Evolutionary conservation across 2,888 invertebrate species (phyloP).

Genomic region (Temnothorax ravouxi): DNA sequence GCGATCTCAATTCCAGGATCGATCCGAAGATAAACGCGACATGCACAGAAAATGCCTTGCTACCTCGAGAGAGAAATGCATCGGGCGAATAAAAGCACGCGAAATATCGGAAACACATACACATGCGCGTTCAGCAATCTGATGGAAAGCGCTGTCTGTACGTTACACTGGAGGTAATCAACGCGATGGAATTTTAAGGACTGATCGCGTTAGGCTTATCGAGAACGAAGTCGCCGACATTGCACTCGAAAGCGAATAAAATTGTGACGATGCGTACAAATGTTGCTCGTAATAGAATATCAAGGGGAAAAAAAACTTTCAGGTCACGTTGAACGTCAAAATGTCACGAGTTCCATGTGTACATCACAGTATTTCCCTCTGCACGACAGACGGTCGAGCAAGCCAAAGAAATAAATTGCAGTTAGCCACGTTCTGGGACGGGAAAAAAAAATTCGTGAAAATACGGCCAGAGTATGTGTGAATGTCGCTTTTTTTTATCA

Average conservation of each 20-base stretch:
- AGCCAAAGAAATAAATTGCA: slow-evolving; percentile 38
- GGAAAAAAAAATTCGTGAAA: slow-evolving; percentile 38
- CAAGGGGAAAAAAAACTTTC: background rate
- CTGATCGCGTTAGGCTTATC: slow-evolving; percentile 6
- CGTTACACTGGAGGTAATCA: background rate
- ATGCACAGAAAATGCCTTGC: slow-evolving; percentile 1
- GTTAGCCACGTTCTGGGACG: slow-evolving; percentile 4
- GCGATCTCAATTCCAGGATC: background rate
- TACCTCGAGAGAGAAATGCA: background rate
- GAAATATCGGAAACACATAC: background rate
- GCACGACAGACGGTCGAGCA: background rate
- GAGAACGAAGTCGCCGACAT: background rate
- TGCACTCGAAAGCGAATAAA: slow-evolving; percentile 12
- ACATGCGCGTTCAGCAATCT: background rate
- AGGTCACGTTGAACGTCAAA: background rate
- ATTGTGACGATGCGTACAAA: background rate
- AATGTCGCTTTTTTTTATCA: slow-evolving; percentile 11
- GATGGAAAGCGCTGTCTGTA: background rate
- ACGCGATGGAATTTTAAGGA: background rate
- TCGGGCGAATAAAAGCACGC: background rate
- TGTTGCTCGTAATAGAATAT: background rate
- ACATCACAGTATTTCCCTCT: background rate
- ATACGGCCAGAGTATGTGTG: background rate
- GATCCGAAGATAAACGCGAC: slow-evolving; percentile 14
- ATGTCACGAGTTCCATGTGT: background rate